These are phyloP conservation scores for Sussaba pulchella DNA, from an alignment of 2,888 invertebrate species.

Conservation along the genomic window DNA sequence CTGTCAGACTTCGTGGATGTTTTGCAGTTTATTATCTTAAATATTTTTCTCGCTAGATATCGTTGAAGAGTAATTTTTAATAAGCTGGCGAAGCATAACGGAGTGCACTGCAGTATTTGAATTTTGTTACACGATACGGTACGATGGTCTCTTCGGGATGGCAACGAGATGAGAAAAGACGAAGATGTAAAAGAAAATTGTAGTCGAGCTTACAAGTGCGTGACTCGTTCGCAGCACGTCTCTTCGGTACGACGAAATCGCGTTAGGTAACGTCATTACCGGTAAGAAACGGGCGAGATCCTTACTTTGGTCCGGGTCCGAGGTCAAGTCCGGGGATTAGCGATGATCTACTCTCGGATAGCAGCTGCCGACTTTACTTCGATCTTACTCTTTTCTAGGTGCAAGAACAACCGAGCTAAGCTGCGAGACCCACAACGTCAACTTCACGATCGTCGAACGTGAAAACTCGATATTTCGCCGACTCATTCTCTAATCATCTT, in stretches of 20 bases:
- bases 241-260: constrained; percentile 71
- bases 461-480: constrained; percentile 58
- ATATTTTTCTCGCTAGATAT: background rate
- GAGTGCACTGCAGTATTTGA: background rate
- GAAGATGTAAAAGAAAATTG: background rate
- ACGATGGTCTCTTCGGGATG: background rate
- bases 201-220: constrained; percentile 4
- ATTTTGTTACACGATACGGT: background rate
- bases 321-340: constrained; percentile 77
- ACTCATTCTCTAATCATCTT: constrained; percentile 49
- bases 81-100: background rate
- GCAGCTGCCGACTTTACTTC: constrained; percentile 40
- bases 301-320: constrained; percentile 78
- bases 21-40: too few relatives aligned
- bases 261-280: constrained; percentile 69
- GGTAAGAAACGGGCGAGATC: constrained; percentile 66
- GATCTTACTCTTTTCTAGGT: constrained; percentile 16
- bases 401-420: background rate
- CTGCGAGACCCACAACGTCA: background rate
- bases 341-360: constrained; percentile 67
- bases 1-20: too few relatives aligned
- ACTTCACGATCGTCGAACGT: constrained; percentile 44
- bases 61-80: background rate
- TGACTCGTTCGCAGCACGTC: constrained; percentile 21
- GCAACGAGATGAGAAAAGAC: background rate